phyloP scores from a whole-genome alignment of 2,797 vertebrate genomes.

The Pangasius sanitwongsei region DNA sequence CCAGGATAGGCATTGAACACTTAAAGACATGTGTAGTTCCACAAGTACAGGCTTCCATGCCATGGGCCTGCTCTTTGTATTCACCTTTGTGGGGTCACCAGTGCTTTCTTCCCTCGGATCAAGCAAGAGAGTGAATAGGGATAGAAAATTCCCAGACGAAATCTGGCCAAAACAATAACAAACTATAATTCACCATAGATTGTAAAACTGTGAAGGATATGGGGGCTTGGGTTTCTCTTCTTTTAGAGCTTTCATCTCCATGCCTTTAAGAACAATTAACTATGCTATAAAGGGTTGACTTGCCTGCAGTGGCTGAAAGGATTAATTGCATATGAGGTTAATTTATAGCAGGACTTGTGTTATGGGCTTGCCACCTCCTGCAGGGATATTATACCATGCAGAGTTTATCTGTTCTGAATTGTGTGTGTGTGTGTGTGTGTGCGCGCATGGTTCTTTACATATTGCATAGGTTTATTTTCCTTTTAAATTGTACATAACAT shows the following conservation, averaged over 20 bases:
- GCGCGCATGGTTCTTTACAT: background rate
- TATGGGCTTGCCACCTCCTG: slow-evolving; percentile 65
- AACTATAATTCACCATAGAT: slow-evolving; percentile 62
- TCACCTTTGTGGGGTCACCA: slow-evolving; percentile 53
- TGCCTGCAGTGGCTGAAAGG: slow-evolving; percentile 51
- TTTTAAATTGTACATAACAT: background rate
- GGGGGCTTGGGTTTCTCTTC: slow-evolving; percentile 50
- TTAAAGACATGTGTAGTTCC: slow-evolving; percentile 58
- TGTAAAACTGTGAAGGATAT: slow-evolving; percentile 62
- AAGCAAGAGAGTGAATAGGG: slow-evolving; percentile 53
- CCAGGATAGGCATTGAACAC: slow-evolving; percentile 51
- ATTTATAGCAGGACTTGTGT: slow-evolving; percentile 69
- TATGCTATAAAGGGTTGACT: slow-evolving; percentile 55
- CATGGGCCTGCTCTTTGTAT: slow-evolving; percentile 60
- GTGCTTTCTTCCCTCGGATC: slow-evolving; percentile 41
- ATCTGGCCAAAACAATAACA: slow-evolving; percentile 52
- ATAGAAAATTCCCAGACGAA: slow-evolving; percentile 46
- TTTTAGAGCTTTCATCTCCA: slow-evolving; percentile 57
- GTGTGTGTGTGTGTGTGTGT: slow-evolving; percentile 26
- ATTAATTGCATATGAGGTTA: slow-evolving; percentile 58
- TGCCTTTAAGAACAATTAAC: slow-evolving; percentile 66
- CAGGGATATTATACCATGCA: slow-evolving; percentile 65
- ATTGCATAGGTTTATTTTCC: background rate
- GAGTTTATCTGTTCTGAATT: slow-evolving; percentile 56
- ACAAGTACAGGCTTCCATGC: slow-evolving; percentile 56